Conservation (phyloP, 2,888 invertebrate genomes). For the Andrena praecox region DNA sequence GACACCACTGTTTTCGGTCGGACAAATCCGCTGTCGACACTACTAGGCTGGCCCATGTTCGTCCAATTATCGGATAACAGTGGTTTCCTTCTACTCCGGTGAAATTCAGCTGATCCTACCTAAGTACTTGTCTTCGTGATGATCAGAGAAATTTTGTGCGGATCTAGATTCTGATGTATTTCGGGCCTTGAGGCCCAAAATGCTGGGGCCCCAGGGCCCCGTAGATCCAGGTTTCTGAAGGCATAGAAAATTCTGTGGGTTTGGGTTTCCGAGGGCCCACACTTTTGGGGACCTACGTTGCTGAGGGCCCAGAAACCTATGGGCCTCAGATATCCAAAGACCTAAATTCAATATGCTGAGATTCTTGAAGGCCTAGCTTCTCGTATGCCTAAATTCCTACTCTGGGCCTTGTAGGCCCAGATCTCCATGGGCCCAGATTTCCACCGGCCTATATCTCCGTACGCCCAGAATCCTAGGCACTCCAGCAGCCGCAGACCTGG, state of each 20-base stretch:
- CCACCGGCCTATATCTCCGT: background rate
- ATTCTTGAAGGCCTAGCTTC: background rate
- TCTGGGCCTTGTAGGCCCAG: background rate
- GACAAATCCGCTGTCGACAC: background rate
- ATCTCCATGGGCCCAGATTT: background rate
- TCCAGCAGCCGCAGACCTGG: background rate
- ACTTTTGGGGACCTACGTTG: no score
- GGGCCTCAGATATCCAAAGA: no score
- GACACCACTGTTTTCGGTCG: background rate
- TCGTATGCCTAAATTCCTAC: background rate
- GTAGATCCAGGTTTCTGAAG: background rate
- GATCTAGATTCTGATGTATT: background rate
- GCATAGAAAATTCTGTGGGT: background rate
- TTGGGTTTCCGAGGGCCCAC: background rate
- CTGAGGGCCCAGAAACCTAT: no score
- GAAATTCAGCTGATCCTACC: background rate
- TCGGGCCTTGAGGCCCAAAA: background rate
- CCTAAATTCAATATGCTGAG: no score
- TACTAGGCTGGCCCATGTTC: background rate
- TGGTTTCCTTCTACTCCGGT: background rate
- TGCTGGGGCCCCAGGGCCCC: no score
- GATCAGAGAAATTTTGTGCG: no score
- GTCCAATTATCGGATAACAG: conserved; percentile 2
- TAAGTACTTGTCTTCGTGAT: background rate
- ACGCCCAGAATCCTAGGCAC: background rate